Conservation (phyloP, 2,888 invertebrate species). For the Hypsopygia costalis region DNA sequence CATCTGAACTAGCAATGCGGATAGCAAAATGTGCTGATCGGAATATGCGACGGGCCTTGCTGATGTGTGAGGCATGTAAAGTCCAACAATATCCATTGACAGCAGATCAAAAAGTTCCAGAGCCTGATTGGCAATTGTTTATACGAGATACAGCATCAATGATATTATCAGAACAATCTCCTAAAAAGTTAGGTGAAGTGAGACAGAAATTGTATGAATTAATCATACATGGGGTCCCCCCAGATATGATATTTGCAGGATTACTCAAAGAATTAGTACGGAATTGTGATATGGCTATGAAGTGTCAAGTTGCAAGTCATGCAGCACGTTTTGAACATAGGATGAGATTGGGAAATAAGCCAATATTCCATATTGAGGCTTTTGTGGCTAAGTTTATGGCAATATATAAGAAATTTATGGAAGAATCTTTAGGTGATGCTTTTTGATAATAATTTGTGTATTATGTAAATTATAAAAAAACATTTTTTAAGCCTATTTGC, state of each 20-base stretch:
- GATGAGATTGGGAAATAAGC: constrained; percentile 94
- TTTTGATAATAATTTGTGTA: constrained; percentile 56
- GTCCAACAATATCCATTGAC: constrained; percentile 95
- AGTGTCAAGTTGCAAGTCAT: constrained; percentile 89
- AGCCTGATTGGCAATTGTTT: constrained; percentile 96
- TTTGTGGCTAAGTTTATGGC: constrained; percentile 98
- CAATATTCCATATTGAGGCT: constrained; percentile 98
- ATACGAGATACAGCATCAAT: constrained; percentile 92
- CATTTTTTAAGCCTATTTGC: too few species aligned
- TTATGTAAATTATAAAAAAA: too few species aligned
- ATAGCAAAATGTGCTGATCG: constrained; percentile 91
- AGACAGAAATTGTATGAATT: constrained; percentile 95
- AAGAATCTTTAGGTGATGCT: constrained; percentile 83
- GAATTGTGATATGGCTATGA: constrained; percentile 95
- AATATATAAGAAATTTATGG: constrained; percentile 93
- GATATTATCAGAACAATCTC: constrained; percentile 93
- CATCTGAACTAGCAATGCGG: constrained; percentile 86
- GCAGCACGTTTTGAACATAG: constrained; percentile 97
- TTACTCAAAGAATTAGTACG: constrained; percentile 90
- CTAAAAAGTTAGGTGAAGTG: constrained; percentile 90
- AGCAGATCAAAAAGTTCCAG: constrained; percentile 88
- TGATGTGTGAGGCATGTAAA: constrained; percentile 96
- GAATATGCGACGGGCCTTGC: constrained; percentile 94
- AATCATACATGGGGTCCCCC: constrained; percentile 95
- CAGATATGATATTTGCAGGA: constrained; percentile 94